Base-by-base conservation (phyloP, 2,113 vertebrate genomes). In the Tetrax tetrax region DNA sequence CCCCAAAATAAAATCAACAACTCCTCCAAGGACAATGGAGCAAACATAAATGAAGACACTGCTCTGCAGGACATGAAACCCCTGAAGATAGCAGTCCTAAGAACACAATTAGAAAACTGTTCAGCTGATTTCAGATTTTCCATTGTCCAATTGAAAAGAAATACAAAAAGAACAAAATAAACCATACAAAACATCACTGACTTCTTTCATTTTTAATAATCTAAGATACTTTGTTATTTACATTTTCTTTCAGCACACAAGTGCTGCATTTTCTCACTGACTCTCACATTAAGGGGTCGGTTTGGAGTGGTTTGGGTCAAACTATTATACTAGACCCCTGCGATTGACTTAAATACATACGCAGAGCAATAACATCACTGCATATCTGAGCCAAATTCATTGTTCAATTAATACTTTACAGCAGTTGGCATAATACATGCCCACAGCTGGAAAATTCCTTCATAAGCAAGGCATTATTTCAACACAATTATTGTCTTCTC, bases 391-490 rank as follows among this genome's bases (percentile, higher is more conserved):
- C 82, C 78, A 92, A 54, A 83, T 82, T 91, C 43, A 94, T 94
- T 77, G 80, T 94, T 81, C 70, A 80, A 93, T 75, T 66, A 91
- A 75, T 63, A 87, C 66, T 94, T 86, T 33, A 63, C 68, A 87
- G 69, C 59, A 88, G 24, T 69, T 84, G 33, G 66, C 35, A 64
- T 65, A 80, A 94, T 48, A 86, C 57, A 65, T 71, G 57, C 59
- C 53, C 85, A 60, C 97, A 97, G 93, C 97, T 96, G 96, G 92
- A 93, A 50, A 51, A 74, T 64, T 66, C 66, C 85, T 93, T 56
- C 76, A 93, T 78, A 95, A 97, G 85, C 51, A 72, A 90, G 79
- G 94, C 95, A 85, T 94, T 96, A 83, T 93, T 94, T 85, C 89
- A 72, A 53, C 41, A 83, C 94, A 96, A 31, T 81, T 60, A 91